phyloP scores from a whole-genome alignment of 2,888 invertebrate genomes.

The Rhamphomyia laevipes region DNA sequence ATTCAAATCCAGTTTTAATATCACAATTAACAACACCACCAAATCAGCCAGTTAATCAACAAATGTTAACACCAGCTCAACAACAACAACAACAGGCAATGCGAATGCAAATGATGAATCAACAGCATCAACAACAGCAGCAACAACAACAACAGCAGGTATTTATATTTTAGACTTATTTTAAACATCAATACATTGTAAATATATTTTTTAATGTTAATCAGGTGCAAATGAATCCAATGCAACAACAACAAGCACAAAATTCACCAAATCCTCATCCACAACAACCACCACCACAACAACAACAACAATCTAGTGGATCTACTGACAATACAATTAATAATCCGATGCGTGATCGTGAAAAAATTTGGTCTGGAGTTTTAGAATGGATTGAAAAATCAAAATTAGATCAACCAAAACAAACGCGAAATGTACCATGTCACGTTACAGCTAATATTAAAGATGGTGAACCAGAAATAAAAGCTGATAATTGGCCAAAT shows the following conservation, averaged over 20 bases:
- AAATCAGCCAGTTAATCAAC: conserved; percentile 29
- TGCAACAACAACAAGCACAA: conserved; percentile 29
- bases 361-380: conserved; percentile 62
- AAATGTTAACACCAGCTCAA: conserved; percentile 18
- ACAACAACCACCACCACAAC: conserved; percentile 17
- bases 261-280: conserved; percentile 21
- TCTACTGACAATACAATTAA: background rate
- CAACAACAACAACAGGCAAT: conserved; percentile 24
- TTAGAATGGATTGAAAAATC: conserved; percentile 91
- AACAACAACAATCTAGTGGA: conserved; percentile 16
- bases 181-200: too few relatives aligned
- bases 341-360: conserved; percentile 23
- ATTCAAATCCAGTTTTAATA: conserved; percentile 43
- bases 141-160: conserved; percentile 22
- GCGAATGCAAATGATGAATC: conserved; percentile 32
- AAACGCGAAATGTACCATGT: conserved; percentile 62
- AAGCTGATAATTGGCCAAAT: conserved; percentile 87
- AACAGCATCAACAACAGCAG: conserved; percentile 35
- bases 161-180: conserved; percentile 11
- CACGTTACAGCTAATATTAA: conserved; percentile 57
- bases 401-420: conserved; percentile 69
- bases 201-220: too few relatives aligned
- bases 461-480: conserved; percentile 82
- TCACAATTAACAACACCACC: conserved; percentile 52
- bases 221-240: conserved; percentile 26